Conservation (phyloP, 2,113 vertebrate species). For the Eira barbara region DNA sequence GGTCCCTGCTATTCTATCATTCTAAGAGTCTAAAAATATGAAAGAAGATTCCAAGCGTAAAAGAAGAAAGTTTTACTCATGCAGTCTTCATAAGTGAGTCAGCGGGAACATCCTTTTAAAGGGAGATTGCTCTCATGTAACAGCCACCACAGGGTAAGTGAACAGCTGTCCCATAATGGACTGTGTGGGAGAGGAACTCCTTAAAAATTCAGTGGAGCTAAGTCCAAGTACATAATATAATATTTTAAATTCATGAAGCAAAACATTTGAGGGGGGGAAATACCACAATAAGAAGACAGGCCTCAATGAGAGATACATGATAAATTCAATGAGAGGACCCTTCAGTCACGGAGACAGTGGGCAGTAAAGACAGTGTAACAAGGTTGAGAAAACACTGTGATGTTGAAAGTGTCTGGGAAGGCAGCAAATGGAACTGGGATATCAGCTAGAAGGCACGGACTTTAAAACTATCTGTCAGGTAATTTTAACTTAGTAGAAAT, state of each 20-base stretch:
- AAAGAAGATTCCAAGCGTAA: background rate
- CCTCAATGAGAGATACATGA: background rate
- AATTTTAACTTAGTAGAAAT: background rate
- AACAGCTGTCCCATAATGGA: conserved; percentile 30
- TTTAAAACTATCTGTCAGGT: background rate
- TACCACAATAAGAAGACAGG: background rate
- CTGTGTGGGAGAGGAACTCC: conserved; percentile 23
- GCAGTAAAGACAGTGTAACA: background rate
- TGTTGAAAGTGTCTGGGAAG: background rate
- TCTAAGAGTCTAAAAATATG: conserved; percentile 3
- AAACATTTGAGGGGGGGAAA: background rate
- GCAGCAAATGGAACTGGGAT: background rate
- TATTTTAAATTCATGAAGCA: conserved; percentile 21
- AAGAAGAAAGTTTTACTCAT: conserved; percentile 21
- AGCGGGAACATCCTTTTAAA: conserved; percentile 8
- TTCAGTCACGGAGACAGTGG: background rate
- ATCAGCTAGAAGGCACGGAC: background rate
- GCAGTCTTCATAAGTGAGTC: background rate
- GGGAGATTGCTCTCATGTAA: conserved; percentile 6
- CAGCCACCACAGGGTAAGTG: background rate
- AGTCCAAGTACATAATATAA: background rate
- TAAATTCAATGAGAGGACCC: background rate
- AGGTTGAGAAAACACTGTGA: background rate
- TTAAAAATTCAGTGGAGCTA: conserved; percentile 19
- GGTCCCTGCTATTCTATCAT: background rate